These are phyloP conservation scores for Varanus salvator DNA, from an alignment of 2,113 vertebrate species.

Conservation along the genomic window DNA sequence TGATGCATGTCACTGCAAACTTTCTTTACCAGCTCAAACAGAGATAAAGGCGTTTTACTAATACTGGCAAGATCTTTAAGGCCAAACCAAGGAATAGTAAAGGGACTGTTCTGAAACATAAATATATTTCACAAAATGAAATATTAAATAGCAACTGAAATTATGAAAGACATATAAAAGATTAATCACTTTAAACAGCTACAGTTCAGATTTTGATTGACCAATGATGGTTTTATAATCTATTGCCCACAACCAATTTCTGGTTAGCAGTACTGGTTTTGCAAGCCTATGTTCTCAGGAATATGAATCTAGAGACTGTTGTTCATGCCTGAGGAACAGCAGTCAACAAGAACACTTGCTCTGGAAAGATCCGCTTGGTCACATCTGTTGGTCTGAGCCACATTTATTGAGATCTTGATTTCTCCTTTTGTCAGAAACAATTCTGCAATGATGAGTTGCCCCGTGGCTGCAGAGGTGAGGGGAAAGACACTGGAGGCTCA, in stretches of 20 bases:
- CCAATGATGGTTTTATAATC: background rate
- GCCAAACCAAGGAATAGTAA: slow-evolving; percentile 92
- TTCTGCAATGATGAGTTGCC: background rate
- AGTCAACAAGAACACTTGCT: background rate
- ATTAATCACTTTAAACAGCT: background rate
- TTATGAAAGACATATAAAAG: no score
- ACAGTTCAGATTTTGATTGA: background rate
- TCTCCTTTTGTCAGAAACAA: no score
- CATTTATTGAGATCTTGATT: background rate
- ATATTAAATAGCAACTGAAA: slow-evolving; percentile 25
- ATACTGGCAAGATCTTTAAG: slow-evolving; percentile 84
- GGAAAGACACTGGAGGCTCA: background rate
- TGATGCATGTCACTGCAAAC: slow-evolving; percentile 81
- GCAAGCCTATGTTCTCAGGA: background rate
- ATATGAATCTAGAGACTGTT: background rate
- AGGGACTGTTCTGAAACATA: slow-evolving; percentile 83
- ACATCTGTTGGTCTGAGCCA: background rate
- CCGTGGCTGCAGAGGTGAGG: background rate
- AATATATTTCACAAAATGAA: background rate
- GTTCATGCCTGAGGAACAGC: background rate
- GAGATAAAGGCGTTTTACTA: slow-evolving; percentile 85
- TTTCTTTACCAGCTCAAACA: slow-evolving; percentile 87
- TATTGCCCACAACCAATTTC: background rate
- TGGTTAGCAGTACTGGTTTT: background rate
- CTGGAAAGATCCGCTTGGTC: background rate